A percentile compares a stretch with the other conserved stretches of the same genome.
These are phyloP conservation scores for Leptinotarsa rubiginosa DNA, from an alignment of 2,888 invertebrate genomes.

Conservation along the genomic window DNA sequence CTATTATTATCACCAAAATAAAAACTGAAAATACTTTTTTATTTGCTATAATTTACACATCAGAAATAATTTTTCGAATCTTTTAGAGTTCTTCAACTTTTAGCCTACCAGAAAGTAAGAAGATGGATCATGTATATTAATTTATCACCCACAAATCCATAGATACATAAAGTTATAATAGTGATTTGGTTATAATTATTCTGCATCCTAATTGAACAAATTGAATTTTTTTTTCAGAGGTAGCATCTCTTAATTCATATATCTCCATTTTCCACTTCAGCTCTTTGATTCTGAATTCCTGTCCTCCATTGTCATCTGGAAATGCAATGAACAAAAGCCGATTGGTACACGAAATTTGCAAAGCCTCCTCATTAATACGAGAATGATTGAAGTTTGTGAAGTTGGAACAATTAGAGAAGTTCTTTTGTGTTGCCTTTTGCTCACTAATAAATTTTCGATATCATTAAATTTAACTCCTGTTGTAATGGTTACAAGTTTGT, in stretches of 20 bases:
- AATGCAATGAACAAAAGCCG: conserved; percentile 38
- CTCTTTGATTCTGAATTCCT: conserved; percentile 14
- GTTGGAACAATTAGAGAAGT: conserved; percentile 50
- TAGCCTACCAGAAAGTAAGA: too few relatives aligned
- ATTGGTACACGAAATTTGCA: conserved; percentile 38
- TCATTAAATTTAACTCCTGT: conserved; percentile 60
- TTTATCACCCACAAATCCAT: too few relatives aligned
- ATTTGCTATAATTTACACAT: too few relatives aligned
- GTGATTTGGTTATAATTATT: too few relatives aligned
- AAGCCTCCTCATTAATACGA: conserved; percentile 47
- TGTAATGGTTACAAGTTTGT: conserved; percentile 60
- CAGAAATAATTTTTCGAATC: too few relatives aligned
- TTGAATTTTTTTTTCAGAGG: neutral
- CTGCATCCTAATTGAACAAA: neutral
- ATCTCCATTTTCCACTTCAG: neutral
- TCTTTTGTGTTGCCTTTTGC: conserved; percentile 55
- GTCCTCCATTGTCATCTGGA: conserved; percentile 13
- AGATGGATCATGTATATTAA: too few relatives aligned
- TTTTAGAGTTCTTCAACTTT: too few relatives aligned
- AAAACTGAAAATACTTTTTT: too few relatives aligned
- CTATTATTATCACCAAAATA: too few relatives aligned
- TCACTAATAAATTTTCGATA: conserved; percentile 57
- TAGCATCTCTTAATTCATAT: neutral
- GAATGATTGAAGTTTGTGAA: conserved; percentile 47
- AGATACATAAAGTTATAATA: too few relatives aligned